Conservation (phyloP, 2,113 vertebrate species). For the Glaucidium brasilianum region DNA sequence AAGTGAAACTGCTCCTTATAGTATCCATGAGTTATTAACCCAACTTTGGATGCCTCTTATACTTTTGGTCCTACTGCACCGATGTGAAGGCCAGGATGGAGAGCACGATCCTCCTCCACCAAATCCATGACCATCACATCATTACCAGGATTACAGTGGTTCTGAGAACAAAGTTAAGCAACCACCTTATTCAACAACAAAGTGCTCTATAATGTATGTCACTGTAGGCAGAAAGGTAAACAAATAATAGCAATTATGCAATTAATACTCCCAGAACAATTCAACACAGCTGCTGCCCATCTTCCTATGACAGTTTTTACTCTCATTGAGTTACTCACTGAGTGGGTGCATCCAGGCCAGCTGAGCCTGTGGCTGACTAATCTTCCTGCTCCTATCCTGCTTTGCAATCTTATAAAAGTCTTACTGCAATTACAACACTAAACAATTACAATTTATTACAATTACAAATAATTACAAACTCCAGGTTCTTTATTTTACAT, state of each 20-base stretch:
- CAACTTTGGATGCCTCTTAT: background rate
- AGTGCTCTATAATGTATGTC: background rate
- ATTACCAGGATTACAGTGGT: background rate
- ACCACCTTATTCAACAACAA: background rate
- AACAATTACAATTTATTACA: too few species aligned
- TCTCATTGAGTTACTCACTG: background rate
- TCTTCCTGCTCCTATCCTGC: background rate
- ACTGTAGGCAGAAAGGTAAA: background rate
- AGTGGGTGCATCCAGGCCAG: background rate
- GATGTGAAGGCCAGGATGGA: background rate
- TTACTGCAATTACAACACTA: background rate
- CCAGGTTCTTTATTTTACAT: background rate
- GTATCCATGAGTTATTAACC: background rate
- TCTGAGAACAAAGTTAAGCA: background rate
- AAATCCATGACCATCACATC: background rate
- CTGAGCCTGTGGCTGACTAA: constrained; percentile 19
- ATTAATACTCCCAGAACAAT: background rate
- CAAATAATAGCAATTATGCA: background rate
- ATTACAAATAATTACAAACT: background rate
- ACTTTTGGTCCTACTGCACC: background rate
- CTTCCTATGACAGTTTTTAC: constrained; percentile 4
- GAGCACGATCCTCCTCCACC: background rate
- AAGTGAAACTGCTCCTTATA: background rate
- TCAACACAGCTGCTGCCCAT: background rate
- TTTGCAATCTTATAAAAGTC: background rate